Base-by-base conservation (phyloP, 2,888 invertebrate species). In the Achlya flavicornis region DNA sequence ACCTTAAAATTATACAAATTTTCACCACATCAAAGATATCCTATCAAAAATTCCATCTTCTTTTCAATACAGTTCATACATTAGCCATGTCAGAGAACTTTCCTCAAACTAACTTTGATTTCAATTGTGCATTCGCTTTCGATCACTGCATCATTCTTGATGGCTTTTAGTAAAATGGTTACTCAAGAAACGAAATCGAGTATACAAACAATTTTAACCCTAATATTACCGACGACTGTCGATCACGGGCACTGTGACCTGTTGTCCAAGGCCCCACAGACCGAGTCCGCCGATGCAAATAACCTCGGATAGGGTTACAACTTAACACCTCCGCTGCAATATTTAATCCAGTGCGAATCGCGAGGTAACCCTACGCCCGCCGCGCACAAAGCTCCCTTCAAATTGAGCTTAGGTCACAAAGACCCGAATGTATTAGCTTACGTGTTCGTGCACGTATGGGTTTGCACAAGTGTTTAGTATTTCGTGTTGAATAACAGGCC, bases 361-460 rank as follows among this genome's bases (percentile, higher is more conserved):
- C 71, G 77, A 78, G 63, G 83, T 76, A 85, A 80, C 75, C 72
- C 71, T 80, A 84, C 76, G 71, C 79, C 65, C 63, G 73, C 64
- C 32, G 66, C 76, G 70, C 72, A 84, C 80, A 83, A 84, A 81
- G 82, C 69, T 67, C 70, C 74, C 68, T 77, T 80, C 70, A 75
- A 71, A 72, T 74, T 72, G 70, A 69, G 74, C 64, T 66, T 57
- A 53, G 53, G 53, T 53, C 53, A 53, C 19, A 53, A 53, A 53
- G 53, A 53, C 19, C 53, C 16, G 19, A 53, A 63, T 71, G 81
- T 76, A 79, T 83, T 82, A 74, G 76, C 78, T 78, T 83, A 63
- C 69, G 19, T 10, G 53, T 19, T 72, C 71, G 66, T 68, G 61
- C 67, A 57, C 38, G 19, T 38, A 11, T 53, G 16, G 26, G 57